Evolutionary conservation across 2,888 invertebrate genomes (phyloP), one percentile per base, ranked within the genome.

Genomic region (Crepidodera aurea): DNA sequence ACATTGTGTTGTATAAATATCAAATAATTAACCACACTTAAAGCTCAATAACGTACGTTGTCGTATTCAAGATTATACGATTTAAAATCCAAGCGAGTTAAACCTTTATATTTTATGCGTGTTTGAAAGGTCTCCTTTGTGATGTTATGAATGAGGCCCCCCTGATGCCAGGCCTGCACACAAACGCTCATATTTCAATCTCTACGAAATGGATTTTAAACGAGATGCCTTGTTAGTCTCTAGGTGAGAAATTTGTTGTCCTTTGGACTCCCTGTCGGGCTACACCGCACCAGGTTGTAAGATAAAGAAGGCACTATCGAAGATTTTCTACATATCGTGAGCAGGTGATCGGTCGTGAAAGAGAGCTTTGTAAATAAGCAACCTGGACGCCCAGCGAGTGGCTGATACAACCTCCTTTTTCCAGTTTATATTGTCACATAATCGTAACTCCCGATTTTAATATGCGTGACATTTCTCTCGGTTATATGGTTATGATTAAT

Each of bases 171-270:
- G 68, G 69, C 74, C 76, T 74, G 77, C 71, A 75, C 71, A 73
- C 74, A 75, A 75, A 75, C 73, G 75, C 73, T 77, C 79, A 77
- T 79, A 80, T 79, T 79, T 79, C 79, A 79, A 79, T 79, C 78
- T 76, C 71, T 72, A 73, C 70, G 76, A 75, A 78, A 77, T 78
- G 78, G 75, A 76, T 79, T 79, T 77, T 75, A 77, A 78, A 78
- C 77, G 75, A 78, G 76, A 77, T 76, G 78, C 75, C 79, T 79
- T 79, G 79, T 80, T 80, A 79, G 78, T 73, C 77, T 75, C 78
- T 78, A 81, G 81, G 81, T 81, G 81, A 81, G 81, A 81, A 80
- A 80, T 80, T 80, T 78, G 79, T 80, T 81, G 81, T 81, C 79
- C 77, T 71, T 69, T 66, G 67, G 79, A 78, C 77, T 73, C 74